These are phyloP conservation scores for Channallabes apus DNA, from an alignment of 2,797 vertebrate genomes.

Conservation along the genomic window DNA sequence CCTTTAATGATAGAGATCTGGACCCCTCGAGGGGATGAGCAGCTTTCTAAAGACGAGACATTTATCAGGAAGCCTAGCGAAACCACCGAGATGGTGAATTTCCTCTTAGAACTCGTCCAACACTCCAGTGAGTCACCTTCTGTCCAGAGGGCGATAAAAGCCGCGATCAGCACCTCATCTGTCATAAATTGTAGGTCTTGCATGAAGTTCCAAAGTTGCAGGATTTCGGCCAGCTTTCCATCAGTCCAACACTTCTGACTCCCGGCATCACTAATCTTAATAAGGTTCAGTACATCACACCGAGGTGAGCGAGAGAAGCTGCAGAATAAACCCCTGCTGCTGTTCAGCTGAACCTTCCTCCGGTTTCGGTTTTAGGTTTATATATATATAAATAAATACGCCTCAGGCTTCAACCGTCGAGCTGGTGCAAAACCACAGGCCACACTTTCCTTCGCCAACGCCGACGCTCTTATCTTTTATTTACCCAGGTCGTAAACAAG, in stretches of 20 bases:
- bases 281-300: background rate
- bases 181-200: background rate
- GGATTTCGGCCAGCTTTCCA: slow-evolving; percentile 11
- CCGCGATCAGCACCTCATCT: slow-evolving; percentile 33
- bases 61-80: slow-evolving; percentile 23
- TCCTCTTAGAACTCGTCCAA: slow-evolving; percentile 2
- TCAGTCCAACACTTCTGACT: slow-evolving; percentile 20
- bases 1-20: slow-evolving; percentile 49
- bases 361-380: background rate
- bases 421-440: slow-evolving; percentile 29
- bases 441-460: slow-evolving; percentile 15
- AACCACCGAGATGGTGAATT: slow-evolving; percentile 32
- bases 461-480: slow-evolving; percentile 56
- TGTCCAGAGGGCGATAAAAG: slow-evolving; percentile 30
- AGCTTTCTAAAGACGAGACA: slow-evolving; percentile 43
- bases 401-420: background rate
- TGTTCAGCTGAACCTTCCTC: background rate
- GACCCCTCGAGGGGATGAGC: slow-evolving; percentile 38
- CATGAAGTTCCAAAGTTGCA: slow-evolving; percentile 1
- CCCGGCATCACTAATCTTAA: background rate
- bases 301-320: slow-evolving; percentile 3
- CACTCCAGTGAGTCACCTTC: slow-evolving; percentile 18
- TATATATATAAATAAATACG: background rate
- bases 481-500: slow-evolving; percentile 57
- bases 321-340: slow-evolving; percentile 6